Evolutionary conservation across 2,888 invertebrate genomes (phyloP).

Genomic region (Timandra comae): DNA sequence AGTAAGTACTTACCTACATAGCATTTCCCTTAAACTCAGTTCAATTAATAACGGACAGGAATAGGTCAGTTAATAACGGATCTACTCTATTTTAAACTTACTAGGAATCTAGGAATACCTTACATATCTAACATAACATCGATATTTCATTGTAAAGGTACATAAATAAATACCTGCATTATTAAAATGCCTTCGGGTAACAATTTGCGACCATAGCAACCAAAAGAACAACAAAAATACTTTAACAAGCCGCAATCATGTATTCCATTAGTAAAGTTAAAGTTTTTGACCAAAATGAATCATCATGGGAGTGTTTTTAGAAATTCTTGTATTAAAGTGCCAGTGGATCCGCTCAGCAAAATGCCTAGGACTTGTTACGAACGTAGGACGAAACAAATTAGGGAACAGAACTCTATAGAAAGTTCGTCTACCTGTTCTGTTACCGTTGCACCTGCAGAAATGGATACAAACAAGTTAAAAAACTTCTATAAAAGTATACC

Average conservation of each 20-base stretch:
- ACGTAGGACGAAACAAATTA: conserved; percentile 61
- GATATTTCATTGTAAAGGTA: too few relatives aligned
- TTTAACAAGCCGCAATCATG: neutral
- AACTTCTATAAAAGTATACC: conserved; percentile 88
- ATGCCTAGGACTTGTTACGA: conserved; percentile 84
- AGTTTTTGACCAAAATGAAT: conserved; percentile 36
- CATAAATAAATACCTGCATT: too few relatives aligned
- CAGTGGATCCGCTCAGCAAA: conserved; percentile 82
- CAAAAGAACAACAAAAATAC: conserved; percentile 15
- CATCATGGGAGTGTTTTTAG: conserved; percentile 80
- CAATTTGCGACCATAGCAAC: conserved; percentile 21
- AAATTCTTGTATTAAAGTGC: conserved; percentile 83
- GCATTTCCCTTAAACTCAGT: too few relatives aligned
- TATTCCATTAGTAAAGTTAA: conserved; percentile 9
- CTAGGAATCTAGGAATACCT: too few relatives aligned
- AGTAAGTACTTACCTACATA: too few relatives aligned
- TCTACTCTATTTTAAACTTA: too few relatives aligned
- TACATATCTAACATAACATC: too few relatives aligned
- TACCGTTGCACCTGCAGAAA: conserved; percentile 38
- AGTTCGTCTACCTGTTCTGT: conserved; percentile 49
- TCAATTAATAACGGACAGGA: too few relatives aligned
- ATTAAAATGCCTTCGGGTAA: neutral
- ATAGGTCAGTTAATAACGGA: too few relatives aligned
- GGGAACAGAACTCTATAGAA: conserved; percentile 54
- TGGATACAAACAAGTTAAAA: conserved; percentile 78